Evolutionary conservation across 2,113 vertebrate genomes (phyloP).

Genomic region (Ranitomeya variabilis): DNA sequence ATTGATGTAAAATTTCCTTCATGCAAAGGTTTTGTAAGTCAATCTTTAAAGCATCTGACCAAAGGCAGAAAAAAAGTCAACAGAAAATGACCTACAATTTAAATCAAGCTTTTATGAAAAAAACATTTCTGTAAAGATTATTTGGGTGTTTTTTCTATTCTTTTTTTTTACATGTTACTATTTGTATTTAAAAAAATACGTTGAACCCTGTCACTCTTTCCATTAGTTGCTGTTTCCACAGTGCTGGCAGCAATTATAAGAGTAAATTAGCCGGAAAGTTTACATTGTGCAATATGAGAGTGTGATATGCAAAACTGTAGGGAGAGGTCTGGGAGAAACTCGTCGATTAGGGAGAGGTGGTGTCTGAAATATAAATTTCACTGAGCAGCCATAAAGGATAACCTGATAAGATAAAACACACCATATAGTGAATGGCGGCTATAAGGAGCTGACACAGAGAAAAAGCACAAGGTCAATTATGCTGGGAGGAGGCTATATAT

Average conservation of each 20-base stretch:
- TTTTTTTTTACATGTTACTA: too few relatives aligned
- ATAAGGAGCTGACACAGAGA: not conserved
- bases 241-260: not conserved
- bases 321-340: not conserved
- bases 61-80: too few relatives aligned
- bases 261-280: not conserved
- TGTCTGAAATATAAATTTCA: not conserved
- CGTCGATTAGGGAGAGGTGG: not conserved
- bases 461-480: not conserved
- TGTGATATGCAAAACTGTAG: not conserved
- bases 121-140: too few relatives aligned
- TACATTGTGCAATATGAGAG: conserved; percentile 11
- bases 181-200: too few relatives aligned
- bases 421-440: not conserved
- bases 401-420: not conserved
- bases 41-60: too few relatives aligned
- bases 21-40: too few relatives aligned
- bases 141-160: too few relatives aligned
- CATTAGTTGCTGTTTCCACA: not conserved
- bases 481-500: not conserved
- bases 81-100: too few relatives aligned
- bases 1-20: too few relatives aligned
- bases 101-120: too few relatives aligned
- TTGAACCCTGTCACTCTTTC: too few relatives aligned
- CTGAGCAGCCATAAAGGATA: not conserved